Evolutionary conservation across 2,113 vertebrate genomes (phyloP).

Genomic region (Cochlearius cochlearius): DNA sequence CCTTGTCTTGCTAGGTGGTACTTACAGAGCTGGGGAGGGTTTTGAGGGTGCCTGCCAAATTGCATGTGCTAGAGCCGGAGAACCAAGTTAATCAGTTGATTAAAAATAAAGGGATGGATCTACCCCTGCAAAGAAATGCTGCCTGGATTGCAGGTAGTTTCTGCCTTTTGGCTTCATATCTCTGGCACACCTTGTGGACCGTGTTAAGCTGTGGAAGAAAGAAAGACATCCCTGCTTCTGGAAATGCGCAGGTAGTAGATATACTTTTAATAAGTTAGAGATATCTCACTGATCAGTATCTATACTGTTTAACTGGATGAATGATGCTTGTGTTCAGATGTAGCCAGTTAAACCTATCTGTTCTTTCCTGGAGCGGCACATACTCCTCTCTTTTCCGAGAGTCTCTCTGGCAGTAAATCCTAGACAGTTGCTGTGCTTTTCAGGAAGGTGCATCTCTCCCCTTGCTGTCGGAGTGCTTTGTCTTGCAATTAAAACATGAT

Average conservation of each 20-base stretch:
- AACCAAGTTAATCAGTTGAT: not conserved
- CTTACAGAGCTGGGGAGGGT: constrained; percentile 6
- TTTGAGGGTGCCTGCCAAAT: constrained; percentile 3
- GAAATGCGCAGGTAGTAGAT: constrained; percentile 81
- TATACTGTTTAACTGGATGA: not conserved
- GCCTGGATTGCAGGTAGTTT: constrained; percentile 86
- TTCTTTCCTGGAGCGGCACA: not conserved
- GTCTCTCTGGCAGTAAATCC: not conserved
- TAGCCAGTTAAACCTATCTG: not conserved
- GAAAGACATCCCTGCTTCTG: constrained; percentile 58
- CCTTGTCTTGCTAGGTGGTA: constrained; percentile 9
- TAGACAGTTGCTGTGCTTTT: not conserved
- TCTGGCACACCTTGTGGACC: constrained; percentile 84
- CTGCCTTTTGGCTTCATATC: constrained; percentile 80
- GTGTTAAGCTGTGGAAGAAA: constrained; percentile 75
- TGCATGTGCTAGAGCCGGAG: not conserved
- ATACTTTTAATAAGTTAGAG: not conserved
- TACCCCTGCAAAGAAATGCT: constrained; percentile 78
- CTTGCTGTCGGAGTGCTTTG: not conserved
- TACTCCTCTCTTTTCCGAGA: not conserved
- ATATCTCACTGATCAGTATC: not conserved
- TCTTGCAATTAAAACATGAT: not conserved
- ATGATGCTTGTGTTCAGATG: not conserved
- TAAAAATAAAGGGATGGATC: constrained; percentile 78
- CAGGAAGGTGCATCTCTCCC: not conserved